These are phyloP conservation scores for Hirtodrosophila confusa DNA, from an alignment of 2,888 invertebrate genomes.

Conservation along the genomic window DNA sequence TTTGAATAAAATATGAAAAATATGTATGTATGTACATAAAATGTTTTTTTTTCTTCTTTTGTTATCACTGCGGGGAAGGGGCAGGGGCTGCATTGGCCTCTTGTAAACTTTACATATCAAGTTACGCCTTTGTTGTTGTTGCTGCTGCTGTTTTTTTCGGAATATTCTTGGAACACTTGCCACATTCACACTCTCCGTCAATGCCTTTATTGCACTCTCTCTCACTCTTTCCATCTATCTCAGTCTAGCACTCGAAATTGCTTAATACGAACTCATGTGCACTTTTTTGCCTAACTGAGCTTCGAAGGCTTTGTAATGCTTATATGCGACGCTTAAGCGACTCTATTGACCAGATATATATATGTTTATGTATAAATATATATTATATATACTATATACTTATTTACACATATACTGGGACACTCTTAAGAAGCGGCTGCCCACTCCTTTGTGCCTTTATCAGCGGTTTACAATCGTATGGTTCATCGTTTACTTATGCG, in stretches of 20 bases:
- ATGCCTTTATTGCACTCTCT: conserved; percentile 27
- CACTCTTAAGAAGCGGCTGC: conserved; percentile 18
- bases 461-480: conserved; percentile 43
- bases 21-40: conserved; percentile 24
- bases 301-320: conserved; percentile 10
- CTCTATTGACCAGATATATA: conserved; percentile 26
- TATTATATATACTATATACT: neutral
- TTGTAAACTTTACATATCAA: conserved; percentile 73
- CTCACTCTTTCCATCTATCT: conserved; percentile 11
- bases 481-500: conserved; percentile 25
- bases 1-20: conserved; percentile 45
- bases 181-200: conserved; percentile 57
- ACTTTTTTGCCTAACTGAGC: neutral
- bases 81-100: conserved; percentile 51
- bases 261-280: conserved; percentile 39
- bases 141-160: conserved; percentile 30
- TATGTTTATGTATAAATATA: neutral
- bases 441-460: conserved; percentile 52
- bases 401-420: conserved; percentile 7
- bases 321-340: conserved; percentile 15
- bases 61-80: conserved; percentile 29
- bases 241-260: conserved; percentile 32
- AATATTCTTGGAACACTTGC: conserved; percentile 64
- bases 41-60: conserved; percentile 26
- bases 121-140: conserved; percentile 52